Percentiles rank a stretch among this genome's conserved stretches.
Conservation (phyloP, 2,888 invertebrate species). For the Diogma glabrata region DNA sequence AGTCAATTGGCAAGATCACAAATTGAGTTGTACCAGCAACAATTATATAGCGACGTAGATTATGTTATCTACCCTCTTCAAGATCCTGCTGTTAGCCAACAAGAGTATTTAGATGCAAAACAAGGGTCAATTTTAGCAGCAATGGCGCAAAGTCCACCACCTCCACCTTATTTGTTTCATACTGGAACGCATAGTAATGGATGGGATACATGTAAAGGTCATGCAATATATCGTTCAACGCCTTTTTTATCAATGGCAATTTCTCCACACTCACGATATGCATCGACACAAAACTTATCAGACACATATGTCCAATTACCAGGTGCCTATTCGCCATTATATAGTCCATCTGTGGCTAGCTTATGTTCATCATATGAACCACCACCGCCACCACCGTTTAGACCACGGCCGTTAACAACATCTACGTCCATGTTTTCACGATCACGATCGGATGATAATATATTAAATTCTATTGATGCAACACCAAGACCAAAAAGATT, state of each 20-base stretch:
- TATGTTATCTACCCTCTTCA: conserved; percentile 85
- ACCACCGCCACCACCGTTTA: conserved; percentile 50
- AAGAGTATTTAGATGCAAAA: conserved; percentile 83
- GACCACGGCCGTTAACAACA: conserved; percentile 38
- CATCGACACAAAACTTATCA: conserved; percentile 69
- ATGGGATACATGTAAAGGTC: conserved; percentile 46
- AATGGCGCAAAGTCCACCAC: conserved; percentile 47
- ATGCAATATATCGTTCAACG: conserved; percentile 69
- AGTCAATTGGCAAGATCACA: conserved; percentile 61
- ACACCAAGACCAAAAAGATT: conserved; percentile 39
- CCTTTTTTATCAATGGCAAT: conserved; percentile 61
- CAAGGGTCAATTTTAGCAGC: conserved; percentile 52
- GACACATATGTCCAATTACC: conserved; percentile 62
- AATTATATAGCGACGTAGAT: conserved; percentile 81
- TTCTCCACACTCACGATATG: conserved; percentile 57
- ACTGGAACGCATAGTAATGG: conserved; percentile 29
- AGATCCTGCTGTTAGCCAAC: conserved; percentile 80
- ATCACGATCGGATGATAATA: conserved; percentile 71
- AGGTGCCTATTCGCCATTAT: conserved; percentile 46
- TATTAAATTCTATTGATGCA: conserved; percentile 54
- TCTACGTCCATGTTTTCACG: conserved; percentile 45
- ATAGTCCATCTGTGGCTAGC: conserved; percentile 52
- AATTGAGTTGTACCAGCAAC: conserved; percentile 78
- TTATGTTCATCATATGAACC: conserved; percentile 53
- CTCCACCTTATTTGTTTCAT: conserved; percentile 45